Evolutionary conservation across 2,113 vertebrate genomes (phyloP).

Genomic region (Smithornis capensis): DNA sequence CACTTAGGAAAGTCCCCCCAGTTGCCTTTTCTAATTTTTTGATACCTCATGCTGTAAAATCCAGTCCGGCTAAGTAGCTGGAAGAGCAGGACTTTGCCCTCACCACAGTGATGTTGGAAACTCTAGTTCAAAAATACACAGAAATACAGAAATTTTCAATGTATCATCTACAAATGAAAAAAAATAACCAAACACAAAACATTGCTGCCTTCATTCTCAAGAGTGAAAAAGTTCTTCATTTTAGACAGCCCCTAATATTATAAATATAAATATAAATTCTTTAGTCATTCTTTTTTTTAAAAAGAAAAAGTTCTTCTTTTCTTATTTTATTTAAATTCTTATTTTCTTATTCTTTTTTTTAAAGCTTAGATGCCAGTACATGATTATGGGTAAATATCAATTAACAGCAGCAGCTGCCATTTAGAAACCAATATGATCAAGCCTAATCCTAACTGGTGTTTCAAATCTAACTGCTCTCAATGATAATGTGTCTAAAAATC

Average conservation of each 20-base stretch:
- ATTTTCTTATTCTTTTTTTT: neutral
- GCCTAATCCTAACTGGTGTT: neutral
- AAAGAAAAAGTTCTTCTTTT: neutral
- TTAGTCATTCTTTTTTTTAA: neutral
- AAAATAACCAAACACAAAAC: neutral
- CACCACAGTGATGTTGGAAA: neutral
- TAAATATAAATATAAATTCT: neutral
- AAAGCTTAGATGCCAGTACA: accelerated
- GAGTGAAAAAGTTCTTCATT: neutral
- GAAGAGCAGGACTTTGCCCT: neutral
- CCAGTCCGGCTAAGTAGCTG: neutral
- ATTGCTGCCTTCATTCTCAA: neutral
- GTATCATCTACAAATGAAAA: neutral
- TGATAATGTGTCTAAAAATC: neutral
- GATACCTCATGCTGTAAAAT: neutral
- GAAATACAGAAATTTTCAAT: neutral
- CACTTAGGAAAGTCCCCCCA: neutral
- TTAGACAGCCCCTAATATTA: neutral
- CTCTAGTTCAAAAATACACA: neutral
- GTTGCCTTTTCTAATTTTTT: neutral
- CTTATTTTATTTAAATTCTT: too few species aligned
- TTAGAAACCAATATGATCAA: neutral
- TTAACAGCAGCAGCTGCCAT: neutral
- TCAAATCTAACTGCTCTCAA: neutral
- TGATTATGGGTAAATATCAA: neutral